These are phyloP conservation scores for Nematolebias whitei DNA, from an alignment of 2,113 vertebrate species.

Conservation along the genomic window DNA sequence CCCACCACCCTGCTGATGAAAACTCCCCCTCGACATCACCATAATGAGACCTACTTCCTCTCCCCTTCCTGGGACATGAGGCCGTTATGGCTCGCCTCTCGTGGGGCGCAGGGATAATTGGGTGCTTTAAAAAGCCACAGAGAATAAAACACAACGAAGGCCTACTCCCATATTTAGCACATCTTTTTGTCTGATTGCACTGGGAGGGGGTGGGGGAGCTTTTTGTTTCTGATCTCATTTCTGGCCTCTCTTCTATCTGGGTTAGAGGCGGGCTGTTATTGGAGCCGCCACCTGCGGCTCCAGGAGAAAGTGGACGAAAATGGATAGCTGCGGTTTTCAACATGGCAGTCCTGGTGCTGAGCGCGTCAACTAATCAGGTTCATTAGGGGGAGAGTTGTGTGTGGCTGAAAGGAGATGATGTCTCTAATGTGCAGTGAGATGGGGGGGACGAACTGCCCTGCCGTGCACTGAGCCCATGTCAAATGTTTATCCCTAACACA, in stretches of 20 bases:
- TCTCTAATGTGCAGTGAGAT: constrained; percentile 36
- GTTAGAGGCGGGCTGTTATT: constrained; percentile 57
- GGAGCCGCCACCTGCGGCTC: constrained; percentile 56
- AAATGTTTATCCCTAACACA: constrained; percentile 28
- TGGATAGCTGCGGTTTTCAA: constrained; percentile 41
- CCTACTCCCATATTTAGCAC: constrained; percentile 64
- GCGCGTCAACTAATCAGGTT: constrained; percentile 37
- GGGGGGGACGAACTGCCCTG: constrained; percentile 27
- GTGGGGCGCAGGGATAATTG: constrained; percentile 73
- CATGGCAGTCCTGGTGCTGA: constrained; percentile 22
- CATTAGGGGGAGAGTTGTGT: constrained; percentile 21
- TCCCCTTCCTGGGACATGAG: constrained; percentile 53
- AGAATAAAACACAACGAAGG: constrained; percentile 55
- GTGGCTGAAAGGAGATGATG: constrained; percentile 27
- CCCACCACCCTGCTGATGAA: constrained; percentile 24
- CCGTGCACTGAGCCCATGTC: background rate
- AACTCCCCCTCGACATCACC: constrained; percentile 44
- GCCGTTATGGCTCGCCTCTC: constrained; percentile 61
- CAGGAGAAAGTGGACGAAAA: constrained; percentile 37
- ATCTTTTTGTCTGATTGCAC: constrained; percentile 49
- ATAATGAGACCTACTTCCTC: constrained; percentile 79
- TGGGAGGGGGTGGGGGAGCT: constrained; percentile 44
- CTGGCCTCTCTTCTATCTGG: constrained; percentile 53
- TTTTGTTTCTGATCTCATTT: constrained; percentile 56
- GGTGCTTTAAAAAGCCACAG: constrained; percentile 68